phyloP scores from a whole-genome alignment of 2,888 invertebrate species.

The Diadegma fenestrale region DNA sequence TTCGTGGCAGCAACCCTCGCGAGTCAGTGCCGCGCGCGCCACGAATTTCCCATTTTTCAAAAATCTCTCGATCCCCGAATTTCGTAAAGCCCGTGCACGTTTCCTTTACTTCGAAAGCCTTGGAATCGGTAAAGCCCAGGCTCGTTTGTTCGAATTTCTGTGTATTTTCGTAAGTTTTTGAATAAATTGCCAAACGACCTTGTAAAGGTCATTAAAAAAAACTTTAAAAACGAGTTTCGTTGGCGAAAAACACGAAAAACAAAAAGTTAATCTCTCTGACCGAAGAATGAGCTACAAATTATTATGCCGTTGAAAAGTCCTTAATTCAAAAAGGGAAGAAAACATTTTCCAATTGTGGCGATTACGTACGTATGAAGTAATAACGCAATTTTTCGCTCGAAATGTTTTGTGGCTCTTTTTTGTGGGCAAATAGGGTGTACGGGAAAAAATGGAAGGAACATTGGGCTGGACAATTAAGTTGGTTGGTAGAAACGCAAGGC shows the following conservation, averaged over 20 bases:
- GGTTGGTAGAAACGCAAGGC: slow-evolving; percentile 71
- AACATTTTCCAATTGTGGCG: background rate
- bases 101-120: slow-evolving; percentile 39
- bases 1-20: slow-evolving; percentile 8
- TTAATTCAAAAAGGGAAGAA: background rate
- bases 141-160: background rate
- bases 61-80: slow-evolving; percentile 41
- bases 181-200: background rate
- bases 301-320: background rate
- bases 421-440: background rate
- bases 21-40: slow-evolving; percentile 26
- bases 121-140: slow-evolving; percentile 23
- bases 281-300: background rate
- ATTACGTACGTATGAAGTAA: background rate
- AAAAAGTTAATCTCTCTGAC: background rate
- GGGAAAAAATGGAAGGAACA: slow-evolving; percentile 58
- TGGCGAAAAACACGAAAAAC: background rate
- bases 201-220: background rate
- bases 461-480: slow-evolving; percentile 74
- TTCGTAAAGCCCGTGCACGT: slow-evolving; percentile 18
- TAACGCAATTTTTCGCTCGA: background rate
- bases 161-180: background rate
- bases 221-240: background rate
- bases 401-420: background rate
- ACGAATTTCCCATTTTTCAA: slow-evolving; percentile 55